phyloP scores from a whole-genome alignment of 2,797 vertebrate species.

The Tauraco hartlaubi region DNA sequence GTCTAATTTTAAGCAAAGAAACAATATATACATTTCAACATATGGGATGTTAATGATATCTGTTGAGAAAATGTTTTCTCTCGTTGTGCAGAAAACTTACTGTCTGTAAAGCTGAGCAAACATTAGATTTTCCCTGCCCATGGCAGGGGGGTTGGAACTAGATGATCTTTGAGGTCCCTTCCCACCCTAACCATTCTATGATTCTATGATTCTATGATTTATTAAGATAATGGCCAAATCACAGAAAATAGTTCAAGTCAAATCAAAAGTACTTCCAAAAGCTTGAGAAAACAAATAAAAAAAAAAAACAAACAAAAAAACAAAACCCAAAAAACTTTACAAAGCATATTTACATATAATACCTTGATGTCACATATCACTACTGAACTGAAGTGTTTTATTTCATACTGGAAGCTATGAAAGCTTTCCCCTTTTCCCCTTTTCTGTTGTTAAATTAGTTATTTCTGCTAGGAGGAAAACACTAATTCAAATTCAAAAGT shows the following conservation, averaged over 20 bases:
- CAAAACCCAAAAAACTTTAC: neutral
- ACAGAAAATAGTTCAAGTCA: neutral
- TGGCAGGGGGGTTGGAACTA: too few relatives aligned
- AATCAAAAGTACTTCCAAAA: neutral
- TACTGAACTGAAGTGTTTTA: neutral
- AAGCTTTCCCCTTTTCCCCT: neutral
- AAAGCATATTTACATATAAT: neutral
- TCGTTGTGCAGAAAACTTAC: neutral
- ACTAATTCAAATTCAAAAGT: neutral
- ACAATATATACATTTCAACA: neutral
- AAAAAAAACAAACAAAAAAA: neutral
- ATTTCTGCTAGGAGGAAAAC: neutral
- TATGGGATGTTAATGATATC: too few relatives aligned
- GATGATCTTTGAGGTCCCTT: too few relatives aligned
- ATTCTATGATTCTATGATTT: too few relatives aligned
- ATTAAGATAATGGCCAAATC: neutral
- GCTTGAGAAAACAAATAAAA: neutral
- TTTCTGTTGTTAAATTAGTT: neutral
- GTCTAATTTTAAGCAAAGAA: neutral
- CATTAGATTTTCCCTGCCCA: neutral
- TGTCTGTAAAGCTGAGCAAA: neutral
- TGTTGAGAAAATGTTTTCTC: neutral
- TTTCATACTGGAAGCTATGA: neutral
- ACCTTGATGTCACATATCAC: neutral
- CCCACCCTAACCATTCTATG: too few relatives aligned